Conservation (phyloP, 2,797 vertebrate genomes). For the Arremon brunneinucha region DNA sequence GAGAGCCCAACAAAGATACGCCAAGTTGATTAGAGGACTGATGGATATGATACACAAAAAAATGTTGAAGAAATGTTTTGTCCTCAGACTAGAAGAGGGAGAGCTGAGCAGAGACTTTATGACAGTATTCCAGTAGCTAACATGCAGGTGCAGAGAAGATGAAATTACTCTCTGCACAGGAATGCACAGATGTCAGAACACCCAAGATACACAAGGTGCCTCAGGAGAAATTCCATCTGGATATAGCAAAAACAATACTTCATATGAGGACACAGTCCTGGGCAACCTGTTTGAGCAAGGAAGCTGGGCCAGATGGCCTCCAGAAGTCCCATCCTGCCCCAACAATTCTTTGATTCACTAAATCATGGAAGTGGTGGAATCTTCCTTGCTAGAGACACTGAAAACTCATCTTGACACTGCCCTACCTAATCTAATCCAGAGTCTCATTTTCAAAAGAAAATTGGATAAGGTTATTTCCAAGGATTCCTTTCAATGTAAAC, state of each 20-base stretch:
- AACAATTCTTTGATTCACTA: not conserved
- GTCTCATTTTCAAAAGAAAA: accelerated
- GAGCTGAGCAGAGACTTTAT: not conserved
- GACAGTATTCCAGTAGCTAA: not conserved
- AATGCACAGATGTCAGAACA: not conserved
- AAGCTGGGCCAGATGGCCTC: not conserved
- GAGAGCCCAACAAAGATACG: not conserved
- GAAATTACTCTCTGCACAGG: not conserved
- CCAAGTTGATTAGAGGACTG: not conserved
- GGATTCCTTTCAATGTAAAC: not conserved
- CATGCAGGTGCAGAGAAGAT: not conserved
- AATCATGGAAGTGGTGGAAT: not conserved
- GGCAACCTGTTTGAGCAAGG: not conserved
- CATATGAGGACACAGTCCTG: not conserved
- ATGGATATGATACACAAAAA: not conserved
- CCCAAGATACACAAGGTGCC: not conserved
- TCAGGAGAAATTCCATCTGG: not conserved
- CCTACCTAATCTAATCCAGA: not conserved
- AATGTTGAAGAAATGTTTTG: not conserved
- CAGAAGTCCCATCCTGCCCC: not conserved
- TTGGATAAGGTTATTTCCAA: not conserved
- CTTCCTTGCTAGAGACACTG: not conserved
- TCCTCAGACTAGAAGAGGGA: not conserved
- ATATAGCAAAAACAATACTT: not conserved
- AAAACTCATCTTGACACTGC: not conserved